Percentiles rank a stretch among this genome's conserved stretches.
Conservation (phyloP, 2,797 vertebrate genomes). For the Harpagifer antarcticus region DNA sequence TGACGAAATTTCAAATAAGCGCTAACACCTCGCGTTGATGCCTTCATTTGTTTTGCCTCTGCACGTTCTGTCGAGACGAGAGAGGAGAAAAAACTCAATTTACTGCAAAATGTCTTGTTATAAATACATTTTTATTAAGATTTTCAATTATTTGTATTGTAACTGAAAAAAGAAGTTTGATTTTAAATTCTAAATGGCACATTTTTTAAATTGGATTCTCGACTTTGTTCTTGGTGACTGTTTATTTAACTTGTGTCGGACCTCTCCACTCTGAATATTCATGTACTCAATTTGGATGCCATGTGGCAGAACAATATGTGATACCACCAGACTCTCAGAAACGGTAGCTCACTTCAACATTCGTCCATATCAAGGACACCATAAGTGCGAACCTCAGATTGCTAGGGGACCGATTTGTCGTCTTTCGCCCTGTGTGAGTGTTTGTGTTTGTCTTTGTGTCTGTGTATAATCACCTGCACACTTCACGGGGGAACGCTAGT, state of each 20-base stretch:
- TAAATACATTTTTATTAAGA: not conserved
- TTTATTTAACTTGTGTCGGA: not conserved
- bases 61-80: slow-evolving; percentile 58
- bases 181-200: slow-evolving; percentile 9
- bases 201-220: not conserved
- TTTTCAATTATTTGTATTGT: slow-evolving; percentile 7
- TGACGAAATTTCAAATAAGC: slow-evolving; percentile 86
- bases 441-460: slow-evolving; percentile 81
- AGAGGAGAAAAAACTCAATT: slow-evolving; percentile 61
- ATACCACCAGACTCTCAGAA: slow-evolving; percentile 2
- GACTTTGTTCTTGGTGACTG: not conserved
- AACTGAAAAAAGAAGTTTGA: not conserved
- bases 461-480: slow-evolving; percentile 82
- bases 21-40: slow-evolving; percentile 80
- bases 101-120: slow-evolving; percentile 37
- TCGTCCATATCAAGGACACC: slow-evolving; percentile 48
- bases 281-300: not conserved
- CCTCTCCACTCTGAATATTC: not conserved
- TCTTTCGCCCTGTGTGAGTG: slow-evolving; percentile 59
- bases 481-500: slow-evolving; percentile 75
- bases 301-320: not conserved
- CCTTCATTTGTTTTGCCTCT: slow-evolving; percentile 82
- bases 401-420: slow-evolving; percentile 56
- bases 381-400: slow-evolving; percentile 48
- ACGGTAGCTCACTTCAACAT: slow-evolving; percentile 12